phyloP scores from a whole-genome alignment of 2,888 invertebrate species.

The Tridacna gigas region DNA sequence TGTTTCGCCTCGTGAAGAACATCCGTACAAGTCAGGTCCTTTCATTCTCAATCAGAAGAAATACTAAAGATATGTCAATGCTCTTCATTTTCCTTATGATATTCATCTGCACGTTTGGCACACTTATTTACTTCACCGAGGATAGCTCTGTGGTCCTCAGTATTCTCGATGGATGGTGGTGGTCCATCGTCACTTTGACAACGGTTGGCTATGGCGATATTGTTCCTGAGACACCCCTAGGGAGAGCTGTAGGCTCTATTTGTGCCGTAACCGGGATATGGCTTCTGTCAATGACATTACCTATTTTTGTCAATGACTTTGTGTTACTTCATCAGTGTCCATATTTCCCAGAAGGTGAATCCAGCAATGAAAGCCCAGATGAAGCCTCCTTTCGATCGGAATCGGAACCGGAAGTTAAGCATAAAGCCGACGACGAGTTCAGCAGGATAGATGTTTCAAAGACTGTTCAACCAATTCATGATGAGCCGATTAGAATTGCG shows the following conservation, averaged over 20 bases:
- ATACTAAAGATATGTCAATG: not conserved
- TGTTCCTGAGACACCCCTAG: not conserved
- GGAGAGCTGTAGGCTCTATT: not conserved
- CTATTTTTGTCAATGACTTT: not conserved
- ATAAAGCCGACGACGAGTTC: too few species aligned
- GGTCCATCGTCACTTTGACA: not conserved
- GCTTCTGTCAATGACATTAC: constrained; percentile 1
- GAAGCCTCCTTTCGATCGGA: too few species aligned
- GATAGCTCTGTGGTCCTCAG: not conserved
- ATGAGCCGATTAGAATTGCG: too few species aligned
- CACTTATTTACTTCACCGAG: not conserved
- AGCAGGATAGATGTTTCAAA: too few species aligned
- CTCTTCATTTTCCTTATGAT: not conserved
- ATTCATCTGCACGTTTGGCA: not conserved
- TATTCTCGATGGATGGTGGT: not conserved
- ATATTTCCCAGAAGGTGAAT: too few species aligned
- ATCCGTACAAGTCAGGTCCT: not conserved
- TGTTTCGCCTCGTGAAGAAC: not conserved
- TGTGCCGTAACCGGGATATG: not conserved
- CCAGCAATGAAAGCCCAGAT: too few species aligned
- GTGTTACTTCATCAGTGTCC: not conserved
- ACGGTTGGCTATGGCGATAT: not conserved
- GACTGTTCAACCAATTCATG: too few species aligned
- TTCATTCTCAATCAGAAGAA: not conserved
- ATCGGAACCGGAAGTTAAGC: too few species aligned